Percentiles rank a stretch among this genome's conserved stretches.
Conservation (phyloP, 2,113 vertebrate species). For the Triplophysa tibetana region DNA sequence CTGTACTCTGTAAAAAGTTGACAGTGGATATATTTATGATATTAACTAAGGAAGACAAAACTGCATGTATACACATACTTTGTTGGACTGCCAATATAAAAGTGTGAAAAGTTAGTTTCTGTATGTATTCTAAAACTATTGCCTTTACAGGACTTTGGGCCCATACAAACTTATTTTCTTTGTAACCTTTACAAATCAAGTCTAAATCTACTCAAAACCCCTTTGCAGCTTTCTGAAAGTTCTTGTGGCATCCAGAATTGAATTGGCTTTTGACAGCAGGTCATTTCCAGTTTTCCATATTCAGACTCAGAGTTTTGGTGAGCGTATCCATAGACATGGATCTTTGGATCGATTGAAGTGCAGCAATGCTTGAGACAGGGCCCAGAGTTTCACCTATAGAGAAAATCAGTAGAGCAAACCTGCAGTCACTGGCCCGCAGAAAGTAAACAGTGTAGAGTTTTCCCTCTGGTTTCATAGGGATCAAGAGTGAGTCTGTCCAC, state of each 20-base stretch:
- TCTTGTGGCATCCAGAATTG: neutral
- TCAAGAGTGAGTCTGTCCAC: neutral
- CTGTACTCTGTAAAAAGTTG: too few species aligned
- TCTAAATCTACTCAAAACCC: too few species aligned
- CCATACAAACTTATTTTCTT: neutral
- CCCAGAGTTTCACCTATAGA: neutral
- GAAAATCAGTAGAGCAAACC: slow-evolving; percentile 11
- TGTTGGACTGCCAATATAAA: too few species aligned
- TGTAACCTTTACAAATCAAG: neutral
- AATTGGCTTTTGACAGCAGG: neutral
- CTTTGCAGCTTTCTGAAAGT: too few species aligned
- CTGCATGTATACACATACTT: too few species aligned
- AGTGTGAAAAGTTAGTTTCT: too few species aligned
- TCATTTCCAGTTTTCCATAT: neutral
- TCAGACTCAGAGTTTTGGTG: neutral
- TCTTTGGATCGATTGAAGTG: too few species aligned
- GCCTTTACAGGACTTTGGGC: neutral
- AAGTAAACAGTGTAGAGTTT: slow-evolving; percentile 8
- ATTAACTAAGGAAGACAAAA: too few species aligned
- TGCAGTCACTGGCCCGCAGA: neutral
- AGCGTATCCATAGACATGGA: neutral
- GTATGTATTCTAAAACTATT: neutral
- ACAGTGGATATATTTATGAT: too few species aligned
- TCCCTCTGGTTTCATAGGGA: neutral
- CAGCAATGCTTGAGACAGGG: neutral